Base-by-base conservation (phyloP, 1,140 invertebrate genomes). In the Antheraea pernyi region DNA sequence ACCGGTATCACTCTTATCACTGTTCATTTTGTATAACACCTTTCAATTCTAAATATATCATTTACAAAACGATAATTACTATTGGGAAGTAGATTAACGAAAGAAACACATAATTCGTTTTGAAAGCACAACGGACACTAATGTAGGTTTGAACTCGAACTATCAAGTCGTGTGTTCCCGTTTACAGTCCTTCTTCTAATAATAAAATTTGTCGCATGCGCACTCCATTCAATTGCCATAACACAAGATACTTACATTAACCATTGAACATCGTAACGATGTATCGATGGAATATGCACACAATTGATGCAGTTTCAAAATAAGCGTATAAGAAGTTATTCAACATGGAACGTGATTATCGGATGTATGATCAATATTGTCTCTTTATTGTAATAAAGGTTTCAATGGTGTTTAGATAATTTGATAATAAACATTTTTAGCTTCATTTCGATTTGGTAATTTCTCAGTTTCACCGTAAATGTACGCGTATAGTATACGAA, bases 191-290 rank as follows among this genome's bases (percentile, higher is more conserved):
- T 77, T 80, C 80, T 83, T 82, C 80, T 88, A 88, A 89, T 60
- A 60, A 19, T 88, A 84, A 78, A 80, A 79, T 76, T 78, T 70
- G 80, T 80, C 82, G 84, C 86, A 83, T 88, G 86, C 88, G 84
- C 86, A 83, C 77, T 84, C 63, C 73, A 77, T 72, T 79, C 84
- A 86, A 88, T 89, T 84, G 82, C 79, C 77, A 74, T 87, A 86
- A 86, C 84, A 84, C 81, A 86, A 85, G 82, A 87, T 75, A 84
- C 9, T 53, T 16, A 53, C 46, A 53, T 53, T 83, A 89, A 90
- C 88, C 81, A 86, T 76, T 76, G 69, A 65, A 71, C 78, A 76
- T 79, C 74, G 78, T 78, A 81, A 70, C 64, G 46, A n/a, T 53
- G 70, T 72, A 63, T 53, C 70, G 70, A 68, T 69, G 66, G 58